These are phyloP conservation scores for Gymnogyps californianus DNA, from an alignment of 2,113 vertebrate genomes.

Conservation along the genomic window DNA sequence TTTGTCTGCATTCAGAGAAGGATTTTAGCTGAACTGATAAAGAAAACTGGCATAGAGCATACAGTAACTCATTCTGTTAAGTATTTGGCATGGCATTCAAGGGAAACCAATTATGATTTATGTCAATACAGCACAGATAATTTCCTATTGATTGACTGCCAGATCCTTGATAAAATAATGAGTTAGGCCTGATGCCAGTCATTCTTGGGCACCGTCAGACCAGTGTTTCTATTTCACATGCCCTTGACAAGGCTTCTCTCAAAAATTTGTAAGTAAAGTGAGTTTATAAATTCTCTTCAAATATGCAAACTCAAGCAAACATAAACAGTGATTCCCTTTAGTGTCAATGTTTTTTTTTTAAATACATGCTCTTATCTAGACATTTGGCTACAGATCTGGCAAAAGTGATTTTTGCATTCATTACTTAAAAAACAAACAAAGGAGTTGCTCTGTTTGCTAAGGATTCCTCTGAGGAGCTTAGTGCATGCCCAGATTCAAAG, in stretches of 20 bases:
- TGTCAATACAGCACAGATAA: slow-evolving; percentile 75
- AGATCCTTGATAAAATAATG: slow-evolving; percentile 77
- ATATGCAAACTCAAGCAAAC: slow-evolving; percentile 14
- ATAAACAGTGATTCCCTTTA: neutral
- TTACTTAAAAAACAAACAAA: neutral
- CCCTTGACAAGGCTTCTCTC: slow-evolving; percentile 49
- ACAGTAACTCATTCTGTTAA: slow-evolving; percentile 65
- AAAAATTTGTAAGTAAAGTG: slow-evolving; percentile 50
- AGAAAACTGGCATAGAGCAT: slow-evolving; percentile 44
- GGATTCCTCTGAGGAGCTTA: neutral
- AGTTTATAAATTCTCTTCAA: slow-evolving; percentile 41
- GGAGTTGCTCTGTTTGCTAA: neutral
- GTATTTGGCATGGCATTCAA: slow-evolving; percentile 69
- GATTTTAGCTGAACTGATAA: slow-evolving; percentile 69
- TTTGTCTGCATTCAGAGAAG: slow-evolving; percentile 58
- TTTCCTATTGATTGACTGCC: slow-evolving; percentile 80
- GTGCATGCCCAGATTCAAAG: neutral
- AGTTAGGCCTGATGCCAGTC: slow-evolving; percentile 71
- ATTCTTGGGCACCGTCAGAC: slow-evolving; percentile 32
- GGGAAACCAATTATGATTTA: slow-evolving; percentile 82
- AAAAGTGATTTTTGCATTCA: neutral
- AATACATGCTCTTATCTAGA: neutral
- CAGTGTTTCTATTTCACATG: slow-evolving; percentile 50
- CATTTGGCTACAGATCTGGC: neutral
- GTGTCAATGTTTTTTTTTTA: neutral